Percentiles rank a stretch among this genome's conserved stretches.
phyloP scores from a whole-genome alignment of 2,888 invertebrate species.

The Mechanitis messenoides region DNA sequence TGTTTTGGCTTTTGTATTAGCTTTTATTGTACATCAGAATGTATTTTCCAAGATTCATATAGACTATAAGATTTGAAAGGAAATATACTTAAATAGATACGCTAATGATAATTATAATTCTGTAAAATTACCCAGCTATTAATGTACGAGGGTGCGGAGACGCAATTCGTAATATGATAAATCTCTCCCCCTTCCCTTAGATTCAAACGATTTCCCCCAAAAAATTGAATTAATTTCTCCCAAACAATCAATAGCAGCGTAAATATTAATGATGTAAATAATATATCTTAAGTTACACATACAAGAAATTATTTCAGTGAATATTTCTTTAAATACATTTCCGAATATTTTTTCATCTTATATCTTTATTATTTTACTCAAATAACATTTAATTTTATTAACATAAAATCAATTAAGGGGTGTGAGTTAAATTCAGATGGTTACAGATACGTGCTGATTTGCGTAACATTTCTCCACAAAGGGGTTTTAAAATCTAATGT shows the following conservation, averaged over 20 bases:
- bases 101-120: slow-evolving; percentile 44
- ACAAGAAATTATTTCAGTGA: slow-evolving; percentile 1
- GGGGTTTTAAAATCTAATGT: slow-evolving; percentile 12
- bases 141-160: slow-evolving; percentile 56
- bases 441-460: neutral
- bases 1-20: slow-evolving; percentile 1
- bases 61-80: no score
- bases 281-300: slow-evolving; percentile 8
- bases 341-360: neutral
- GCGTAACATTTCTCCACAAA: neutral
- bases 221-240: slow-evolving; percentile 67
- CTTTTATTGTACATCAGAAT: slow-evolving; percentile 8
- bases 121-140: slow-evolving; percentile 58
- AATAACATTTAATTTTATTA: neutral
- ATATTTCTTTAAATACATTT: slow-evolving; percentile 20
- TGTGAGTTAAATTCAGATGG: neutral
- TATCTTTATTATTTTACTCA: neutral
- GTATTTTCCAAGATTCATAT: slow-evolving; percentile 7
- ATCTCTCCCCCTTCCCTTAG: slow-evolving; percentile 39
- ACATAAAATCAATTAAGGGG: no score
- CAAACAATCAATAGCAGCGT: slow-evolving; percentile 58
- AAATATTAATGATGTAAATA: slow-evolving; percentile 48
- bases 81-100: neutral
- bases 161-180: slow-evolving; percentile 70
- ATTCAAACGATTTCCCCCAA: slow-evolving; percentile 48